Conservation (phyloP, 2,888 invertebrate genomes). For the Anthoptus insignis region DNA sequence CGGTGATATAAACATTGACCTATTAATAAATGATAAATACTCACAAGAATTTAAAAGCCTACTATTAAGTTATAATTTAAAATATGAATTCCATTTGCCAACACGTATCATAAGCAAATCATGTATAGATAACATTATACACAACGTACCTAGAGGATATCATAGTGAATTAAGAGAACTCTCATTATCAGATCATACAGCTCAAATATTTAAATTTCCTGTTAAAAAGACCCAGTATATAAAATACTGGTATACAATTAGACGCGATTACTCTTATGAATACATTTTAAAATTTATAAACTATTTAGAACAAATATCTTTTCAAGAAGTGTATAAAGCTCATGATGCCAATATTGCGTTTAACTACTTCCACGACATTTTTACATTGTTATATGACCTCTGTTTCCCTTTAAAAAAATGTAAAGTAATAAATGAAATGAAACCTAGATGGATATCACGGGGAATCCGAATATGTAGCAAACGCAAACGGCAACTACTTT, state of each 20-base stretch:
- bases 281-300: constrained; percentile 8
- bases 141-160: constrained; percentile 7
- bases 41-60: neutral
- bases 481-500: constrained; percentile 24
- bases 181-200: constrained; percentile 15
- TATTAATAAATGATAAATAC: neutral
- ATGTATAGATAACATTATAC: constrained; percentile 12
- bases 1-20: neutral
- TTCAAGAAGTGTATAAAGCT: constrained; percentile 18
- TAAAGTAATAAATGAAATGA: constrained; percentile 5
- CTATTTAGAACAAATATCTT: constrained; percentile 11
- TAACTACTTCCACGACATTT: constrained; percentile 10
- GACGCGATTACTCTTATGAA: neutral
- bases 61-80: neutral
- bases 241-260: neutral
- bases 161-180: constrained; percentile 7
- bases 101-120: neutral
- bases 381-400: constrained; percentile 13
- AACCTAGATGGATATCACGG: constrained; percentile 27
- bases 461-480: constrained; percentile 33
- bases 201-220: constrained; percentile 13
- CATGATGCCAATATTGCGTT: constrained; percentile 17
- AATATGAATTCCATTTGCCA: neutral
- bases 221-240: neutral
- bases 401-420: constrained; percentile 22